Evolutionary conservation across 2,113 vertebrate genomes (phyloP).

Genomic region (Cyprinodon variegatus): DNA sequence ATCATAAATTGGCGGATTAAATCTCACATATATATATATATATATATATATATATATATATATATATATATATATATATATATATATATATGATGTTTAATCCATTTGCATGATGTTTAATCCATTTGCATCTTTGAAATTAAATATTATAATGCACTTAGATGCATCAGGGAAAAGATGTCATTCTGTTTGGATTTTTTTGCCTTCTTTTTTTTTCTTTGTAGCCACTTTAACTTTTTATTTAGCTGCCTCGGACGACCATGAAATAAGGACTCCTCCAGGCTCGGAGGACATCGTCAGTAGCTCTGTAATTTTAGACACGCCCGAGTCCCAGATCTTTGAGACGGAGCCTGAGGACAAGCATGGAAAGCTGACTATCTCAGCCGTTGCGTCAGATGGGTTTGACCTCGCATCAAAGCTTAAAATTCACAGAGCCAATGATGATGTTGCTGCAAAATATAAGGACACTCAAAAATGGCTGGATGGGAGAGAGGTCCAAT

Average conservation of each 20-base stretch:
- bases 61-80: too few species aligned
- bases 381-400: slow-evolving; percentile 63
- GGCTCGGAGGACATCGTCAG: slow-evolving; percentile 69
- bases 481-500: slow-evolving; percentile 56
- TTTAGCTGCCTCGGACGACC: slow-evolving; percentile 71
- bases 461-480: slow-evolving; percentile 55
- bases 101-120: too few species aligned
- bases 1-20: too few species aligned
- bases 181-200: slow-evolving; percentile 35
- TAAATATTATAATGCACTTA: neutral
- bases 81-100: too few species aligned
- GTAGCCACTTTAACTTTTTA: slow-evolving; percentile 79
- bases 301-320: slow-evolving; percentile 71
- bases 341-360: slow-evolving; percentile 61
- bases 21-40: too few species aligned
- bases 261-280: slow-evolving; percentile 53
- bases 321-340: slow-evolving; percentile 53
- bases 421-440: slow-evolving; percentile 44
- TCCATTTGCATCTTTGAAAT: too few species aligned
- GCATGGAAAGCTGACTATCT: slow-evolving; percentile 54
- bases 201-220: slow-evolving; percentile 58
- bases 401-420: slow-evolving; percentile 68
- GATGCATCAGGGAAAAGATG: neutral
- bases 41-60: too few species aligned
- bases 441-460: slow-evolving; percentile 65